Base-by-base conservation (phyloP, 2,888 invertebrate genomes). In the Mamestra brassicae region DNA sequence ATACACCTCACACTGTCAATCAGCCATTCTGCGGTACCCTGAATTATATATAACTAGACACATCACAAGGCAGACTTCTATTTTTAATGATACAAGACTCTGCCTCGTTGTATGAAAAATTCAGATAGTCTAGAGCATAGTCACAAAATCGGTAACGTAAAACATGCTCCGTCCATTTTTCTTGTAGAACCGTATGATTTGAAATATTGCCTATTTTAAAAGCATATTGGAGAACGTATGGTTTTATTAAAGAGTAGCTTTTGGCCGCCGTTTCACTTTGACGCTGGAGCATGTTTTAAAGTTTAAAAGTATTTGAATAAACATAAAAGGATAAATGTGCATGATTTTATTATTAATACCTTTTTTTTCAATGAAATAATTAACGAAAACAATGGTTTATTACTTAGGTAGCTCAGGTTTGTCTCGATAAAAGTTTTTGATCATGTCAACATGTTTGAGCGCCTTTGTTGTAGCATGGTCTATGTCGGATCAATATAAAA, bases 1-100 rank as follows among this genome's bases (percentile, higher is more conserved):
- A 85, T 83, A 78, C 85, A 76, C 76, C 83, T 80, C 74, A 36
- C 72, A 77, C 78, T 87, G 90, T 91, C 92, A 89, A 90, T 92
- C 89, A 87, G 80, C 76, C 80, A 87, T 90, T 88, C 89, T 89
- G 88, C 83, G 87, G 87, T 82, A 72, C 69, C 61, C 67, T 88
- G 86, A 89, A 90, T 91, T 83, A 88, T 89, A 76, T 83, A 90
- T 85, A 60, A 70, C 77, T 80, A 64, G 62, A 57, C 78, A 67
- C 84, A 78, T 83, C 86, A 83, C 73, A 85, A 86, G 78, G 67
- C 83, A 78, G 34, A 47, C 75, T 79, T 91, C 85, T 88, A 91
- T 90, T 90, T 90, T 89, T 89, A 90, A 91, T 89, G 87, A 85
- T 67, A 75, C 66, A 72, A 52, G 82, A 76, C 66, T 73, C 52